These are phyloP conservation scores for Adelosebastes latens DNA, from an alignment of 2,797 vertebrate species.

Conservation along the genomic window DNA sequence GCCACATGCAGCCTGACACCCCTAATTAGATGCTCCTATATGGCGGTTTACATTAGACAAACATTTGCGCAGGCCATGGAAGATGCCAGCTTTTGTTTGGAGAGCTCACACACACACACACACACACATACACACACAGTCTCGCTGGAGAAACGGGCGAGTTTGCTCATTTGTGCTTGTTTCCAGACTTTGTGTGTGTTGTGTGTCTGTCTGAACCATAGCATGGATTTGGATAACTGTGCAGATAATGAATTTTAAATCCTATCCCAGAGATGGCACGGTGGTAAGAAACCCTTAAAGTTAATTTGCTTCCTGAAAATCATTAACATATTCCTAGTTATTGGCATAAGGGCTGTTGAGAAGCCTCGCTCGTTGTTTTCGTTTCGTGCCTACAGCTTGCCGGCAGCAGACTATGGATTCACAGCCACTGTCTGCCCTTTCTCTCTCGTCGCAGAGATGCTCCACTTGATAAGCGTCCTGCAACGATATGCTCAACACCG, in stretches of 20 bases:
- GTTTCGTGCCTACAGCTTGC: slow-evolving; percentile 58
- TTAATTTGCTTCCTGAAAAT: slow-evolving; percentile 77
- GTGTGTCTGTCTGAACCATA: slow-evolving; percentile 72
- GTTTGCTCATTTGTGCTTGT: slow-evolving; percentile 79
- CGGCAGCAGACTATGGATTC: slow-evolving; percentile 53
- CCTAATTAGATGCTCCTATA: slow-evolving; percentile 85
- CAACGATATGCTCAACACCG: slow-evolving; percentile 70
- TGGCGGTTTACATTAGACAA: slow-evolving; percentile 82
- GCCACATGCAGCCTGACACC: slow-evolving; percentile 80
- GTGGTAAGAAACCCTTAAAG: slow-evolving; percentile 75
- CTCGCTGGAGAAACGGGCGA: slow-evolving; percentile 63
- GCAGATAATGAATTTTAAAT: slow-evolving; percentile 84
- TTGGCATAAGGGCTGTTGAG: slow-evolving; percentile 66
- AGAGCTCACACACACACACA: slow-evolving; percentile 58
- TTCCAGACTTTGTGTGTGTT: slow-evolving; percentile 76
- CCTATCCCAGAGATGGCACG: slow-evolving; percentile 74
- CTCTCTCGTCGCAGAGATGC: slow-evolving; percentile 53
- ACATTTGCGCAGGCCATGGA: slow-evolving; percentile 81
- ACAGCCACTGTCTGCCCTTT: slow-evolving; percentile 55
- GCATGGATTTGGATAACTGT: slow-evolving; percentile 78
- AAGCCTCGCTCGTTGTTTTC: slow-evolving; percentile 66
- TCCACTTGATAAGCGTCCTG: slow-evolving; percentile 67
- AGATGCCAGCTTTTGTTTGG: slow-evolving; percentile 84
- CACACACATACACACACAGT: slow-evolving; percentile 24
- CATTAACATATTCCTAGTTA: slow-evolving; percentile 77